Percentiles rank a stretch among this genome's conserved stretches.
phyloP scores from a whole-genome alignment of 2,113 vertebrate species.

The Percina caprodes region DNA sequence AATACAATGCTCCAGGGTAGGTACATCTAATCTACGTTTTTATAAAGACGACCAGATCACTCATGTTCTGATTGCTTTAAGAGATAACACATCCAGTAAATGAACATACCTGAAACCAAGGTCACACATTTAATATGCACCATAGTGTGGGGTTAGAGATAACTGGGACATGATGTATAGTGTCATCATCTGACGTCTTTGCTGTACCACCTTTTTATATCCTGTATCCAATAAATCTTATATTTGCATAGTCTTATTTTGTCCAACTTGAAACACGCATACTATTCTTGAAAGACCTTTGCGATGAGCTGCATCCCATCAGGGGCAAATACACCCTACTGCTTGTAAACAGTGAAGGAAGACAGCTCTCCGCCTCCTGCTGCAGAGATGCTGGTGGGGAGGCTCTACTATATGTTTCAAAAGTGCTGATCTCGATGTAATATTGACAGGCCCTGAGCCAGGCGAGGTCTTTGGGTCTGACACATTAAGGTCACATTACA shows the following conservation, averaged over 20 bases:
- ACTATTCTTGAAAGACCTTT: conserved; percentile 28
- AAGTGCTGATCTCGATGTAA: conserved; percentile 74
- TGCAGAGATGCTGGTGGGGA: conserved; percentile 26
- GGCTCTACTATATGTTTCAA: conserved; percentile 16
- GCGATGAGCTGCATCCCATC: conserved; percentile 22
- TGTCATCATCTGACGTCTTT: conserved; percentile 43
- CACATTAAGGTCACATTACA: conserved; percentile 83
- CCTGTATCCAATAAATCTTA: conserved; percentile 63
- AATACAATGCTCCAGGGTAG: conserved; percentile 18
- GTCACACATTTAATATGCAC: conserved; percentile 52
- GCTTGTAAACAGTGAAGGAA: conserved; percentile 39
- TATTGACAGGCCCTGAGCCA: conserved; percentile 75
- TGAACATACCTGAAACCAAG: conserved; percentile 57
- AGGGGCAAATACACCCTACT: not conserved
- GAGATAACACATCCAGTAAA: conserved; percentile 67
- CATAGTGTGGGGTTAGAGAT: conserved; percentile 27
- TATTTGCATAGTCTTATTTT: conserved; percentile 61
- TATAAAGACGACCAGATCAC: conserved; percentile 49
- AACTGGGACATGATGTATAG: conserved; percentile 63
- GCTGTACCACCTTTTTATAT: conserved; percentile 44
- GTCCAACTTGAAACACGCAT: conserved; percentile 16
- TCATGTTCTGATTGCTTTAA: conserved; percentile 52
- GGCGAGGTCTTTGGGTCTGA: conserved; percentile 66
- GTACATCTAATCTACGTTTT: conserved; percentile 38
- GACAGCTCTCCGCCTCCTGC: conserved; percentile 24